Evolutionary conservation across 2,888 invertebrate genomes (phyloP).

Genomic region (Polymixis flavicincta): DNA sequence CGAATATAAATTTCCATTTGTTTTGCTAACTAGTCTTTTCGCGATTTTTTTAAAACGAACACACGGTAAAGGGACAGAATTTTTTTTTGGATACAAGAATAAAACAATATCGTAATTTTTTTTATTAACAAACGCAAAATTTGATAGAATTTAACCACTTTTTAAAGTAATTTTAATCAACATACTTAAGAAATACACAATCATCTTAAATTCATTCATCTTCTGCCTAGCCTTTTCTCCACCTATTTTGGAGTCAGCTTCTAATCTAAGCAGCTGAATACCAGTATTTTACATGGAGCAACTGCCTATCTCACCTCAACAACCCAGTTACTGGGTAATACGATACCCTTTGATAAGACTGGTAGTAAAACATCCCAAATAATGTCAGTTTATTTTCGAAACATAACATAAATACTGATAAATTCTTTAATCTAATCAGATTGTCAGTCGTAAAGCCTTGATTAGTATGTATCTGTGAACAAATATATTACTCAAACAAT

Average conservation of each 20-base stretch:
- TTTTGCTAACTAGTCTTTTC: background rate
- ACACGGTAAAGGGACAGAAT: background rate
- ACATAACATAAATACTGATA: constrained; percentile 34
- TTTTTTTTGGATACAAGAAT: too few relatives aligned
- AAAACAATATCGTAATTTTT: too few relatives aligned
- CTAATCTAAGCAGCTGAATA: too few relatives aligned
- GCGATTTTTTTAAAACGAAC: background rate
- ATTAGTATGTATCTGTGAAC: constrained; percentile 42
- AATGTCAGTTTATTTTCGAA: background rate
- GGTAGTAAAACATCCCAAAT: too few relatives aligned
- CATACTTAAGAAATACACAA: background rate
- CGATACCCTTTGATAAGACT: too few relatives aligned
- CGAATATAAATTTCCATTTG: constrained; percentile 7
- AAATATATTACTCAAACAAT: constrained; percentile 42
- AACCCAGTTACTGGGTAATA: too few relatives aligned
- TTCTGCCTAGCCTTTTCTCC: too few relatives aligned
- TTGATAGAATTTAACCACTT: too few relatives aligned
- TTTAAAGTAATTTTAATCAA: background rate
- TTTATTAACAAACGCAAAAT: background rate
- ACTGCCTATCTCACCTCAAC: too few relatives aligned
- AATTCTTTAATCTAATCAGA: constrained; percentile 30
- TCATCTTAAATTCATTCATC: too few relatives aligned
- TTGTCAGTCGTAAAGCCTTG: constrained; percentile 23
- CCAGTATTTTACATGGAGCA: too few relatives aligned
- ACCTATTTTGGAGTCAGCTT: too few relatives aligned